Evolutionary conservation across 2,888 invertebrate species (phyloP).

Genomic region (Lucinisca nassula): DNA sequence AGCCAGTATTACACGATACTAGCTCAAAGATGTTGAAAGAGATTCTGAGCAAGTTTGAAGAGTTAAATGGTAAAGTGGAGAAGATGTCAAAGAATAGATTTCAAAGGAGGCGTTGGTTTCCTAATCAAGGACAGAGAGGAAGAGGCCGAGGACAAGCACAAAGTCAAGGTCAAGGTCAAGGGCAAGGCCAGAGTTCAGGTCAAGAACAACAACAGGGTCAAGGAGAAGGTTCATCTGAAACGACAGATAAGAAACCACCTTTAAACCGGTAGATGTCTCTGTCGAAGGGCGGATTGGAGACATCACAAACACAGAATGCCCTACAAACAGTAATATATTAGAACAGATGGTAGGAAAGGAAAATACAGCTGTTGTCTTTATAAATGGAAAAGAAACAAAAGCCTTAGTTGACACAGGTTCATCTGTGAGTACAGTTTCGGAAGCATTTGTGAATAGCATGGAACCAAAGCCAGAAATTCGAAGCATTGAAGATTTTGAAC

Average conservation of each 20-base stretch:
- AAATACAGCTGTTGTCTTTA: conserved; percentile 9
- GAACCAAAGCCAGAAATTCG: conserved; percentile 7
- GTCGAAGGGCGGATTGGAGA: conserved; percentile 3
- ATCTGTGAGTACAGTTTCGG: no score
- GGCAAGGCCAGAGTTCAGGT: no score
- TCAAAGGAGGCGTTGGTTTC: not conserved
- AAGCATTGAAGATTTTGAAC: conserved; percentile 9
- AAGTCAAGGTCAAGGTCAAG: no score
- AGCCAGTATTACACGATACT: not conserved
- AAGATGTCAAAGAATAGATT: not conserved
- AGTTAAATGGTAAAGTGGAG: not conserved
- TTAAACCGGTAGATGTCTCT: not conserved
- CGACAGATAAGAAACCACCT: not conserved
- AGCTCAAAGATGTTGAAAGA: not conserved
- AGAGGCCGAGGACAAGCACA: no score
- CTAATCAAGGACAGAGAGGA: not conserved
- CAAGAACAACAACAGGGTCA: not conserved
- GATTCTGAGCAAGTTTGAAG: not conserved
- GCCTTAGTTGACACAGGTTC: conserved; percentile 26
- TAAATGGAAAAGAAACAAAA: not conserved
- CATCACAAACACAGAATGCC: conserved; percentile 8
- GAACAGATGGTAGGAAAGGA: conserved; percentile 5
- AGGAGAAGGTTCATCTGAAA: not conserved
- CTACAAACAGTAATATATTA: not conserved
- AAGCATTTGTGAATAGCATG: not conserved